Evolutionary conservation across 1,140 invertebrate species (phyloP).

Genomic region (Bombus waltoni): DNA sequence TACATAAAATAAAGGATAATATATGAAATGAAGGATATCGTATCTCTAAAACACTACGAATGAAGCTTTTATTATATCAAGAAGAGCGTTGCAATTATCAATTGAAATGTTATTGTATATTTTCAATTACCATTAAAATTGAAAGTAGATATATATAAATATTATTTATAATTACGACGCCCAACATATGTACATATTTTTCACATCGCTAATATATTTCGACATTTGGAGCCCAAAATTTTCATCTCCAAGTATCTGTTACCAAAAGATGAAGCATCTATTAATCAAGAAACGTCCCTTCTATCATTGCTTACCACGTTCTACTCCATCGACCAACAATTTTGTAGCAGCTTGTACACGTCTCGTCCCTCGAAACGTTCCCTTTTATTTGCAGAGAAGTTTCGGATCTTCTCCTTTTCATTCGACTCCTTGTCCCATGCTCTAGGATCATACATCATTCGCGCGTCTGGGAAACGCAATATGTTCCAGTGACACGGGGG

Average conservation of each 20-base stretch:
- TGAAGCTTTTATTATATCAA: not conserved
- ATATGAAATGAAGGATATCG: too few species aligned
- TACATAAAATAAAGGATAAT: too few species aligned
- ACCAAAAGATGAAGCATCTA: not conserved
- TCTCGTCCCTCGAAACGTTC: not conserved
- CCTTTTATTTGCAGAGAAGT: not conserved
- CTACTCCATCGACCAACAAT: not conserved
- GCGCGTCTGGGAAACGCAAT: slow-evolving; percentile 37
- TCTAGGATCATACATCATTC: slow-evolving; percentile 29
- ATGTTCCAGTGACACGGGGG: slow-evolving; percentile 14
- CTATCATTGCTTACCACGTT: not conserved
- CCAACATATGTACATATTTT: not conserved
- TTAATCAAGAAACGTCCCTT: not conserved
- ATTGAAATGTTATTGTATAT: not conserved
- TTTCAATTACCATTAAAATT: not conserved
- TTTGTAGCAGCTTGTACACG: not conserved
- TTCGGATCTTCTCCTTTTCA: slow-evolving; percentile 13
- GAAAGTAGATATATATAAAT: not conserved
- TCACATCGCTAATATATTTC: too few species aligned
- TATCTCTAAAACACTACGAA: not conserved
- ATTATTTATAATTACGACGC: not conserved
- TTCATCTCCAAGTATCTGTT: not conserved
- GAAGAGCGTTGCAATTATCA: not conserved
- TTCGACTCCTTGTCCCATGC: not conserved
- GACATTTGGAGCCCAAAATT: not conserved